Percentiles rank a stretch among this genome's conserved stretches.
Conservation (phyloP, 2,113 vertebrate species). For the Saimiri boliviensis region DNA sequence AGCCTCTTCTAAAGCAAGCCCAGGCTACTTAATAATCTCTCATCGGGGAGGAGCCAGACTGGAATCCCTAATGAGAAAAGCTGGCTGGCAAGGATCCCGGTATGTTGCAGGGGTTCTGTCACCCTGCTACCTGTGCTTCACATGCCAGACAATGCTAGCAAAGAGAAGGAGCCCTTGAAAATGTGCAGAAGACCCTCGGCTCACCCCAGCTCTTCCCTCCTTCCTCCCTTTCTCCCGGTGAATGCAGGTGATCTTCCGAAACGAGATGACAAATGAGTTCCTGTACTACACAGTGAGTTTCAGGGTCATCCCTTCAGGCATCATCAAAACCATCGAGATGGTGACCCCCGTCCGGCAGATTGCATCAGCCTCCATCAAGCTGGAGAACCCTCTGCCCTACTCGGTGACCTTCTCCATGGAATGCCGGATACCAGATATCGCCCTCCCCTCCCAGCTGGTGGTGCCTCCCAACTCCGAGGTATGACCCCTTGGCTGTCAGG, state of each 20-base stretch:
- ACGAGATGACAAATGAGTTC: conserved; percentile 88
- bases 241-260: conserved; percentile 90
- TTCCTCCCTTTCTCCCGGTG: neutral
- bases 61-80: too few relatives aligned
- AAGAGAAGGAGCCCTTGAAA: neutral
- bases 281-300: conserved; percentile 89
- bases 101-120: too few relatives aligned
- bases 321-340: conserved; percentile 85
- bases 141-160: too few relatives aligned
- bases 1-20: neutral
- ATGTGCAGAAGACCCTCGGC: neutral
- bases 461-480: conserved; percentile 90
- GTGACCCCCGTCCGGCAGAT: conserved; percentile 82
- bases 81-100: too few relatives aligned
- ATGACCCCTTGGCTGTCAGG: neutral
- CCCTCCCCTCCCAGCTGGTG: conserved; percentile 83
- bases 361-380: conserved; percentile 76
- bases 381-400: conserved; percentile 90
- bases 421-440: conserved; percentile 87
- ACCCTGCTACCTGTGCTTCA: too few relatives aligned
- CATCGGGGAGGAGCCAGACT: too few relatives aligned
- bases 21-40: too few relatives aligned
- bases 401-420: conserved; percentile 83
- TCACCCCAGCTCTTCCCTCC: neutral
- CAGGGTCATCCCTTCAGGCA: conserved; percentile 83